Base-by-base conservation (phyloP, 2,888 invertebrate species). In the Seira ritae region DNA sequence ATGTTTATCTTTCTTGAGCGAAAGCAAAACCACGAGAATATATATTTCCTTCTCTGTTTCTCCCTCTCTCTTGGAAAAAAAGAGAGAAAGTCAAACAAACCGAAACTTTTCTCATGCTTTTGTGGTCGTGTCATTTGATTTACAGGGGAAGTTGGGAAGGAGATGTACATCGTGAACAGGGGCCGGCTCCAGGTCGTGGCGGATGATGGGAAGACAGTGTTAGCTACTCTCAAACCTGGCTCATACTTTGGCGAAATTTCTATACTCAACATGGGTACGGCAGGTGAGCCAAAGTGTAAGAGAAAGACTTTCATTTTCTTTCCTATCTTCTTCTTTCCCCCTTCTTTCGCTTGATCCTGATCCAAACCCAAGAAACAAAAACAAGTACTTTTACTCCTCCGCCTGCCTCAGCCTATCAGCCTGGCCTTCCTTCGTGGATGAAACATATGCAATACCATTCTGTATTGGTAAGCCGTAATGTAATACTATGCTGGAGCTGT, bases 241-340 rank as follows among this genome's bases (percentile, higher is more conserved):
- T 98, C 98, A 92, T 99, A 99, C 94, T 99, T 99, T 93, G 99
- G 99, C 91, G 99, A 99, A 94, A 99, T 99, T 93, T 97, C 97
- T 93, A 98, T 99, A 93, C 95, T 99, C 92, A 98, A 98, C 94
- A 97, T 98, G 97, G 98, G 98, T 93, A 98, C 98, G 92, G 98
- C 98, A 95, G 97, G 97, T 97, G 80, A 71, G 84, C 75, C 74
- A 72, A 76, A 72, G 73, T 81, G 74, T 84, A 76, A 79, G 84
- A 72, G 62, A 84, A 76, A 66, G 68, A 80, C 55, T 69, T 80
- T 72, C 70, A 50, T 84, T 60, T 24, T 78, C 62, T 70, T 42
- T 72, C 42, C 20, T 66, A 22, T 62, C 69, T 19, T 75, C 17
- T 55, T 22, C 22, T 17, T 50, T 37, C 15, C 55, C 23, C 19